Evolutionary conservation across 2,888 invertebrate genomes (phyloP).

Genomic region (Antheraea assamensis): DNA sequence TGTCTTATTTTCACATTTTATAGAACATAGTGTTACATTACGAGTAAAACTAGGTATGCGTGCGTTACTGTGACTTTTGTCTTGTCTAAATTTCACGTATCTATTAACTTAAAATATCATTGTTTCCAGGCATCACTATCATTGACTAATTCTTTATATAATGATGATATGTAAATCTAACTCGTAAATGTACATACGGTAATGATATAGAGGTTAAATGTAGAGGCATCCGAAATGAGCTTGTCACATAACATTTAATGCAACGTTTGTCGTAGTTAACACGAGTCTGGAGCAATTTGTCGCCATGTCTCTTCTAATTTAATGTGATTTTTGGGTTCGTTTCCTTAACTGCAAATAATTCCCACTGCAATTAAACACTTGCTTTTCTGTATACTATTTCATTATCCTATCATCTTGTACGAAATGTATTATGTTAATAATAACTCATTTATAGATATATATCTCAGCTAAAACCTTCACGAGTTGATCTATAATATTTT

Average conservation of each 20-base stretch:
- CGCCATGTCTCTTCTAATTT: constrained; percentile 22
- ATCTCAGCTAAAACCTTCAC: not conserved
- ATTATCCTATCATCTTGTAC: constrained; percentile 6
- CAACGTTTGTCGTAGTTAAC: constrained; percentile 14
- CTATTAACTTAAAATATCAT: too few species aligned
- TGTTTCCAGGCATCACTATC: too few species aligned
- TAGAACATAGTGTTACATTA: too few species aligned
- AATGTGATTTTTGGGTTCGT: constrained; percentile 21
- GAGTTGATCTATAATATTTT: not conserved
- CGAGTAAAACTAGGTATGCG: too few species aligned
- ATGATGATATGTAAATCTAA: not conserved
- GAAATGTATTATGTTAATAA: not conserved
- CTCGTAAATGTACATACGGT: not conserved
- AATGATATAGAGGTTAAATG: not conserved
- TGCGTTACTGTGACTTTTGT: too few species aligned
- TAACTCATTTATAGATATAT: too few species aligned
- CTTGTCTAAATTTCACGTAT: too few species aligned
- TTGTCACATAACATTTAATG: constrained; percentile 10
- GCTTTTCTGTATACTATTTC: not conserved
- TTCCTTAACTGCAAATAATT: not conserved
- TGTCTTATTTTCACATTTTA: too few species aligned
- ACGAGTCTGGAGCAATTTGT: constrained; percentile 9
- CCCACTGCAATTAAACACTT: not conserved
- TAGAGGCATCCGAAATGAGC: constrained; percentile 1
- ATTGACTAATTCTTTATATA: not conserved